These are phyloP conservation scores for Ovis canadensis DNA, from an alignment of 2,113 vertebrate species.

Conservation along the genomic window DNA sequence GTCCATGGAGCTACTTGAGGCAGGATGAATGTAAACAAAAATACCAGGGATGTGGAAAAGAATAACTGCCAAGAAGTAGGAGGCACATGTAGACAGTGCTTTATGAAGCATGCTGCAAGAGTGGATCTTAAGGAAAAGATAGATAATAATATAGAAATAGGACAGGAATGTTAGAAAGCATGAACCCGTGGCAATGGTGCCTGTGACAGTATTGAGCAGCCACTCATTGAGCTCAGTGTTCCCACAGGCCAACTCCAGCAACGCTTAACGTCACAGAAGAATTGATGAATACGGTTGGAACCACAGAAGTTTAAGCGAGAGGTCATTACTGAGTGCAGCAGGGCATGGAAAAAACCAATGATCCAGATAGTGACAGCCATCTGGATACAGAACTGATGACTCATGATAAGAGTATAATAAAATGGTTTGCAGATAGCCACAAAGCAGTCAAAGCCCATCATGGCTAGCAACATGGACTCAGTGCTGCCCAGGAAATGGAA, in stretches of 20 bases:
- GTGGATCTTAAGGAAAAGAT: constrained; percentile 4
- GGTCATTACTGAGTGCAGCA: constrained; percentile 38
- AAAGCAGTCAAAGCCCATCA: constrained; percentile 35
- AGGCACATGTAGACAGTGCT: constrained; percentile 35
- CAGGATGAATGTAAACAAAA: neutral
- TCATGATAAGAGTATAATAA: constrained; percentile 36
- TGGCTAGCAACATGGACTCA: neutral
- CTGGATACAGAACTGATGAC: neutral
- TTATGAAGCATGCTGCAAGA: neutral
- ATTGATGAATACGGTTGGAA: neutral
- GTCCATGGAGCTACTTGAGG: neutral
- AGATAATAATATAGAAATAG: constrained; percentile 43
- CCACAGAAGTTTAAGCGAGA: constrained; percentile 44
- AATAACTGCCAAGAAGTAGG: constrained; percentile 22
- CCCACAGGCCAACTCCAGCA: neutral
- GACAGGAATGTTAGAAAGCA: constrained; percentile 49
- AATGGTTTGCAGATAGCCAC: constrained; percentile 47
- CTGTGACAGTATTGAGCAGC: neutral
- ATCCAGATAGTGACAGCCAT: neutral
- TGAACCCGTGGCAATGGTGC: neutral
- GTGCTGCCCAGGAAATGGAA: constrained; percentile 36
- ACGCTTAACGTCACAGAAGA: constrained; percentile 17
- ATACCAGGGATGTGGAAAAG: constrained; percentile 9
- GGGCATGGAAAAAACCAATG: constrained; percentile 41
- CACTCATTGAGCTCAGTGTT: neutral